Evolutionary conservation across 2,888 invertebrate species (phyloP), one percentile per base, ranked within the genome.

Genomic region (Pogonocherus hispidulus): DNA sequence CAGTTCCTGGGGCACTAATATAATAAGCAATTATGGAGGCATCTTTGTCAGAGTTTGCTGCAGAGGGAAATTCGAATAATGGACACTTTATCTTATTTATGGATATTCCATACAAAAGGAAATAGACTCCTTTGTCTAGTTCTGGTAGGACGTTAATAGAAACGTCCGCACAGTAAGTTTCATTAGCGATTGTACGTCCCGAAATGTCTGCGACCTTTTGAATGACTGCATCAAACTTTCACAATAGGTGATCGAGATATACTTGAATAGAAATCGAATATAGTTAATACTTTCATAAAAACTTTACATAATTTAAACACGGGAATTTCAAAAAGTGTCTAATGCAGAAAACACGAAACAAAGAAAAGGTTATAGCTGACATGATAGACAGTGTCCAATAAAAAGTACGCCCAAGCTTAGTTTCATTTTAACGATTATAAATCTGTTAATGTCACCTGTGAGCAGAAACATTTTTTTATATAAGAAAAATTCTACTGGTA

Each of bases 51-150:
- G 55, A 68, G 60, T 59, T 69, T 55, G 63, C 66, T 56, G 66
- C 51, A 35, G 64, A 57, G 68, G 63, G 63, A 66, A 51, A 63
- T 69, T 66, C 57, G 54, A 66, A 63, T 71, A 71, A 71, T 68
- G 69, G 71, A 71, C 66, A 69, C 71, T 69, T 69, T 63, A 69
- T 66, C 56, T 65, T 68, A 71, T 71, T 69, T 71, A 71, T 71
- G 71, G 66, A 69, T 66, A 66, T 47, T 63, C 44, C 52, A 41
- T 46, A 71, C 69, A 63, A 69, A 67, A 66, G 71, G 63, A 59
- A 66, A 63, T 68, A 66, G 67, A 41, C 44, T 66, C 68, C 62
- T 69, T 71, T 71, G 71, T 71, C 71, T 69, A 55, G 55, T 37
- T 55, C 37, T 35, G 64, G 55, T 69, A 22, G 62, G 51, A 47